phyloP scores from a whole-genome alignment of 2,113 vertebrate species.

The Coreoperca whiteheadi region DNA sequence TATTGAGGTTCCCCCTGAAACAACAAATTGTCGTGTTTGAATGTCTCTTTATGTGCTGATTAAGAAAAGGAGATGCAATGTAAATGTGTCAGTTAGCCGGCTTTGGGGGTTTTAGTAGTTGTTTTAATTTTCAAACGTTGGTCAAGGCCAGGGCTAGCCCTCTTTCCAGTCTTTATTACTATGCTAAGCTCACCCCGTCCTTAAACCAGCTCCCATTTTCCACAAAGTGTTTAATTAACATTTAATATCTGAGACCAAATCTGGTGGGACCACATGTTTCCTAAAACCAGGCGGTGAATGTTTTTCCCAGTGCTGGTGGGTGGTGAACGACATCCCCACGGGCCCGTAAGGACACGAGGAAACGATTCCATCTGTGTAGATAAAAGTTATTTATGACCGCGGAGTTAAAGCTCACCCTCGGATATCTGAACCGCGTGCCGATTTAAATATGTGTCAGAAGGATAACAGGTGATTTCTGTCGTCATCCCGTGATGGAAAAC shows the following conservation, averaged over 20 bases:
- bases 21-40: too few relatives aligned
- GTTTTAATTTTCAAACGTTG: too few relatives aligned
- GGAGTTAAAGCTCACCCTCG: neutral
- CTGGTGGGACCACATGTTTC: neutral
- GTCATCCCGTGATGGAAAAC: neutral
- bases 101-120: too few relatives aligned
- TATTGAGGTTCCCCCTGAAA: too few relatives aligned
- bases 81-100: too few relatives aligned
- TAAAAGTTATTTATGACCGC: constrained; percentile 33
- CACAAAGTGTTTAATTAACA: neutral
- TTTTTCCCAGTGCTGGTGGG: neutral
- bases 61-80: too few relatives aligned
- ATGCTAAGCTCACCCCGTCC: too few relatives aligned
- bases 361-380: constrained; percentile 32
- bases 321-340: neutral
- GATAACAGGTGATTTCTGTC: constrained; percentile 1
- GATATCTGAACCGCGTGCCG: neutral
- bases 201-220: neutral
- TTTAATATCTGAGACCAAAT: neutral
- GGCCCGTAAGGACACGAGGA: neutral
- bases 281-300: neutral
- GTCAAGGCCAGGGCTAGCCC: too few relatives aligned
- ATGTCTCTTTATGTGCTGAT: too few relatives aligned
- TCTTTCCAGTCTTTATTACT: too few relatives aligned
- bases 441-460: neutral